Percentiles rank a stretch among this genome's conserved stretches.
These are phyloP conservation scores for Cynopterus sphinx DNA, from an alignment of 2,797 vertebrate species.

Conservation along the genomic window DNA sequence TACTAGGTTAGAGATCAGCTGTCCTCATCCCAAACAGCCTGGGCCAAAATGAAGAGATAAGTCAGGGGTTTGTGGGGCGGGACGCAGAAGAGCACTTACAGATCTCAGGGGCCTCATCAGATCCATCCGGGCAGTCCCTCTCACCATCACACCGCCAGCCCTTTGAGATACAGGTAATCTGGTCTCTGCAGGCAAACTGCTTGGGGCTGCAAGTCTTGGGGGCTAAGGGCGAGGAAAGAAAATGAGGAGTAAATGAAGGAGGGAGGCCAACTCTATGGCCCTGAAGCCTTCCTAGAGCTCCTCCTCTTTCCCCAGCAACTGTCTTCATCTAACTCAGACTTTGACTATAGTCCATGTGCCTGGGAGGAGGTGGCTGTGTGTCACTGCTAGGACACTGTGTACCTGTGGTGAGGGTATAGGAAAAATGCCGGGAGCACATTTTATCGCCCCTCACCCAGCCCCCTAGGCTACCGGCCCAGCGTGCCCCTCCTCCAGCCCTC, in stretches of 20 bases:
- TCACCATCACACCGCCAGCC: constrained; percentile 98
- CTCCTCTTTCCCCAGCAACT: not conserved
- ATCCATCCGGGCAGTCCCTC: constrained; percentile 98
- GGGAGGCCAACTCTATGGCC: not conserved
- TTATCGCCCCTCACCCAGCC: not conserved
- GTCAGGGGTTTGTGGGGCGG: not conserved
- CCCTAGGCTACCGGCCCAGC: not conserved
- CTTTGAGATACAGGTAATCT: constrained; percentile 97
- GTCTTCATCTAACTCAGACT: not conserved
- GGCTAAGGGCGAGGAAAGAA: constrained; percentile 82
- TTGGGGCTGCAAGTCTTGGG: constrained; percentile 98
- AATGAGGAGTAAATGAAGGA: not conserved
- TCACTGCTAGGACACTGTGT: not conserved
- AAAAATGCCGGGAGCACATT: not conserved
- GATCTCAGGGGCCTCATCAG: constrained; percentile 96
- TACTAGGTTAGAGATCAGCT: not conserved
- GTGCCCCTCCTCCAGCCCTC: not conserved
- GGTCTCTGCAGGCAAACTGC: constrained; percentile 98
- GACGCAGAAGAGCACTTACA: constrained; percentile 88
- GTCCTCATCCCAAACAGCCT: not conserved
- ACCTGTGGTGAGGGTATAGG: not conserved
- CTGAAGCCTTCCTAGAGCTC: not conserved
- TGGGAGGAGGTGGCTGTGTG: not conserved
- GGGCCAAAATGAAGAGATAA: not conserved
- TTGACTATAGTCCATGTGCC: not conserved